Percentiles rank a stretch among this genome's conserved stretches.
phyloP scores from a whole-genome alignment of 2,113 vertebrate species.

The Carassius gibelio region DNA sequence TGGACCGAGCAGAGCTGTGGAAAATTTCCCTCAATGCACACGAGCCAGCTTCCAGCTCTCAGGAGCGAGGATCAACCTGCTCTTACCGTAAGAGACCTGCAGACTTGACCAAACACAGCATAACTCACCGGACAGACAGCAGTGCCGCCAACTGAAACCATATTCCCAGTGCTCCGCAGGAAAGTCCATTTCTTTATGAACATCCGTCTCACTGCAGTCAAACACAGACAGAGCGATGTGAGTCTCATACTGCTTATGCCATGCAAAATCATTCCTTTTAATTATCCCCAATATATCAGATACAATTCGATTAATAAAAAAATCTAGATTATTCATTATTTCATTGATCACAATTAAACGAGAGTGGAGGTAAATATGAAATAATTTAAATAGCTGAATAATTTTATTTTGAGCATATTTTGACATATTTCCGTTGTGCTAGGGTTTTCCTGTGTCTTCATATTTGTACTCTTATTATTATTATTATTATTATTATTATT shows the following conservation, averaged over 20 bases:
- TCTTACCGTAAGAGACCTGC: conserved; percentile 33
- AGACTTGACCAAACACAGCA: conserved; percentile 26
- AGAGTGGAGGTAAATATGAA: too few species aligned
- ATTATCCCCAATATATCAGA: background rate
- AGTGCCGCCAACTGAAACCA: background rate
- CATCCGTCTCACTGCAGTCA: background rate
- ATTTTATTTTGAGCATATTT: too few species aligned
- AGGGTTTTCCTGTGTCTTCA: too few species aligned
- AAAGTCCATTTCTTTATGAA: background rate
- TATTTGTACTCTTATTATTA: too few species aligned
- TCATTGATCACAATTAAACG: background rate
- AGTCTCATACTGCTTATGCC: background rate
- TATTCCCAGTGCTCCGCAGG: conserved; percentile 3
- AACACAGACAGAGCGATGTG: conserved; percentile 6
- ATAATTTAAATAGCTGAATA: too few species aligned
- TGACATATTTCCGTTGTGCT: too few species aligned
- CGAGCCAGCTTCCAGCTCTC: conserved; percentile 25
- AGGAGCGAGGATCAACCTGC: conserved; percentile 31
- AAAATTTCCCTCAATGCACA: background rate
- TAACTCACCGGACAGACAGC: conserved; percentile 25
- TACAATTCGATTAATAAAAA: background rate
- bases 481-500: too few species aligned
- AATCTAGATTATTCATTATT: background rate
- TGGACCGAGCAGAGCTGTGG: conserved; percentile 27
- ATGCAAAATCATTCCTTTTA: background rate